Evolutionary conservation across 64 coral and sea anemone species (phyloP).

Genomic region (Montipora capricornis): DNA sequence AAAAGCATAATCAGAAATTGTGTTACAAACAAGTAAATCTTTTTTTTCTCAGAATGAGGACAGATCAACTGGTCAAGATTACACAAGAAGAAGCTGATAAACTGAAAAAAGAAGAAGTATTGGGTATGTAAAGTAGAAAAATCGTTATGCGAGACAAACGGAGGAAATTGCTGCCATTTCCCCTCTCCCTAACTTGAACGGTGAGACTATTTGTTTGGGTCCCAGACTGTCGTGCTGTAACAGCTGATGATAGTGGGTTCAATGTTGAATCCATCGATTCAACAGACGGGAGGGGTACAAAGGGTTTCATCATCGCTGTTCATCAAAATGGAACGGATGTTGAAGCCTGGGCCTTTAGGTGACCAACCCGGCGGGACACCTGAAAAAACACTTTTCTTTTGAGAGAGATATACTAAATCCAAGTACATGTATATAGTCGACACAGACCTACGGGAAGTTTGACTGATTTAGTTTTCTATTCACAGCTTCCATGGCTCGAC

Average conservation of each 20-base stretch:
- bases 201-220: neutral
- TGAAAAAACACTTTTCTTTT: no score
- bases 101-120: constrained; percentile 67
- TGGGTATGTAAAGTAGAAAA: constrained; percentile 39
- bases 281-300: no score
- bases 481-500: constrained; percentile 63
- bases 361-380: no score
- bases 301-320: no score
- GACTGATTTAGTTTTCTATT: neutral
- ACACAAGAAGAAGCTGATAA: constrained; percentile 73
- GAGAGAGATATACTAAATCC: no score
- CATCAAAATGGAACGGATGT: no score
- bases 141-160: neutral
- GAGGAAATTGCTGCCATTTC: neutral
- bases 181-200: neutral
- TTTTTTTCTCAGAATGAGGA: constrained; percentile 48
- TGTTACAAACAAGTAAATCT: neutral
- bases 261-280: no score
- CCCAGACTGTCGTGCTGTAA: no score
- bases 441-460: neutral
- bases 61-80: constrained; percentile 61
- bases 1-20: neutral
- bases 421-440: no score
- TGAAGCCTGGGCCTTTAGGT: no score
- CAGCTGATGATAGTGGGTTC: no score